phyloP scores from a whole-genome alignment of 2,113 vertebrate species.

The Piprites chloris region DNA sequence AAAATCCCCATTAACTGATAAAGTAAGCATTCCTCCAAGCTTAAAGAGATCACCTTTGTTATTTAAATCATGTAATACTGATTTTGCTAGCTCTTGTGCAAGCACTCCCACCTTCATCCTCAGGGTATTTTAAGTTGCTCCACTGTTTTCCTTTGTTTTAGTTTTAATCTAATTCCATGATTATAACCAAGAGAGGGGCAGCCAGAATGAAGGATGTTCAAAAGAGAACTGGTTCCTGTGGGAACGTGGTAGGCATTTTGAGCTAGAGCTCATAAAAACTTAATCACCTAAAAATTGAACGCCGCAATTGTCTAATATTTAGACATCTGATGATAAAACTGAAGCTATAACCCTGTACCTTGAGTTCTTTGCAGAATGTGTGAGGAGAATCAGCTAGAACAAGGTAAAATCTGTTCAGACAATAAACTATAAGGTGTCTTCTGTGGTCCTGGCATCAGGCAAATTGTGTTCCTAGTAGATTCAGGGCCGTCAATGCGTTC shows the following conservation, averaged over 20 bases:
- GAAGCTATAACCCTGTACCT: neutral
- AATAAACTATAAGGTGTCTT: neutral
- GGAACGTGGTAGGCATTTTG: neutral
- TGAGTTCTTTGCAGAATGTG: neutral
- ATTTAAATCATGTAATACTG: neutral
- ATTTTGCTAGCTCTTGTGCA: neutral
- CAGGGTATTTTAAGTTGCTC: neutral
- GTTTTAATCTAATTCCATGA: neutral
- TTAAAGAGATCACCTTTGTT: neutral
- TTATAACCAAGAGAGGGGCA: neutral
- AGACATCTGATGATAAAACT: neutral
- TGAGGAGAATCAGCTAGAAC: neutral
- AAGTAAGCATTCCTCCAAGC: neutral
- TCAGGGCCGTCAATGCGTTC: neutral
- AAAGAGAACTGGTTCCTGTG: neutral
- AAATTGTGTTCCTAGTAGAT: neutral
- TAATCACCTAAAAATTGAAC: neutral
- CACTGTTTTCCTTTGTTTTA: neutral
- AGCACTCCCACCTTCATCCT: neutral
- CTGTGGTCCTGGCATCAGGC: neutral
- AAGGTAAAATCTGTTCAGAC: neutral
- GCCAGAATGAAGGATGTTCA: neutral
- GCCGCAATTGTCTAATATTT: neutral
- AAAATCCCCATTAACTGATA: neutral
- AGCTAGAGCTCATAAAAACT: neutral